A percentile compares a stretch with the other conserved stretches of the same genome.
Conservation (phyloP, 1,140 invertebrate species). For the Drosophila dunni region DNA sequence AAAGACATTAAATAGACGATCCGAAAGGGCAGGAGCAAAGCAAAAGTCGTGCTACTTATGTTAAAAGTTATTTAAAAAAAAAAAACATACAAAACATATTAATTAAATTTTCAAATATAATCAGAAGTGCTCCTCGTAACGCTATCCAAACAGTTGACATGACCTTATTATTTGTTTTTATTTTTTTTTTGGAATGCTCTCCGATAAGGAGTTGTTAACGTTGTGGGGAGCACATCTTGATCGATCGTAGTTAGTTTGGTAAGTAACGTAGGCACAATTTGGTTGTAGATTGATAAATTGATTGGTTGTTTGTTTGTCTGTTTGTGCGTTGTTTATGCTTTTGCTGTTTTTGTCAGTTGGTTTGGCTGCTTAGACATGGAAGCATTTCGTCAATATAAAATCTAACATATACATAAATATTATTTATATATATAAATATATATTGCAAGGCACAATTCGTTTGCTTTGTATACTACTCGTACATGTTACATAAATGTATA, state of each 20-base stretch:
- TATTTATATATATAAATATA: conserved; percentile 43
- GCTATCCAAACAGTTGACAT: conserved; percentile 14
- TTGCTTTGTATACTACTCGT: conserved; percentile 61
- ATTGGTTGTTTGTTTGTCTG: conserved; percentile 31
- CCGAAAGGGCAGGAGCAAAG: conserved; percentile 1
- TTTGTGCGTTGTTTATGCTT: conserved; percentile 51
- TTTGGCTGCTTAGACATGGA: conserved; percentile 36
- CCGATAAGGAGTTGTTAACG: background rate
- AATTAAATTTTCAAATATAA: conserved; percentile 22
- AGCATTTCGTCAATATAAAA: conserved; percentile 40
- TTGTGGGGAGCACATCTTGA: conserved; percentile 15
- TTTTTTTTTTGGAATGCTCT: conserved; percentile 11
- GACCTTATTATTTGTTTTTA: background rate
- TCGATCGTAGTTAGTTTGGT: conserved; percentile 34
- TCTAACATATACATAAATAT: conserved; percentile 41
- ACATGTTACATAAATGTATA: conserved; percentile 32
- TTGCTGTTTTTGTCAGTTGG: conserved; percentile 36
- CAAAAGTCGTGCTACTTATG: conserved; percentile 24
- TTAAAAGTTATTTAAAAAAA: conserved; percentile 15
- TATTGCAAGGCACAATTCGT: conserved; percentile 73
- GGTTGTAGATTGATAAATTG: conserved; percentile 34
- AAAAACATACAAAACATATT: background rate
- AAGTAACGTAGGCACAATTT: conserved; percentile 60
- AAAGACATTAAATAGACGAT: conserved; percentile 35
- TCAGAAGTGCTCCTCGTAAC: conserved; percentile 15